Evolutionary conservation across 2,888 invertebrate species (phyloP), one percentile per base, ranked within the genome.

Genomic region (Scaptomyza cyrtandrae): DNA sequence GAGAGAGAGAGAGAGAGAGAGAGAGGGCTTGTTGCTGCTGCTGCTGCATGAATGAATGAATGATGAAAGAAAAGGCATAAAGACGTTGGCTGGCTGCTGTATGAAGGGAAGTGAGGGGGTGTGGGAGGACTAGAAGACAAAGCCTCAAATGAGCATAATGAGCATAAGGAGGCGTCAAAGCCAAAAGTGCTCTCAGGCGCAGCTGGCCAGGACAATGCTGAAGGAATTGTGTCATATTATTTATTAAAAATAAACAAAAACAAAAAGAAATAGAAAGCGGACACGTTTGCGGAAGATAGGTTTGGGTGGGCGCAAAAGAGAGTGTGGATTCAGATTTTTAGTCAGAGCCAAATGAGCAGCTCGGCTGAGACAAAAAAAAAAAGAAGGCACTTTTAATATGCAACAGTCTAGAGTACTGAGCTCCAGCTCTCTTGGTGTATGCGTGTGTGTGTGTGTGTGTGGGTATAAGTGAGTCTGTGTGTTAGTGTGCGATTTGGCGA

Each of bases 71-170:
- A 86, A 85, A 68, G 71, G 65, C 87, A 65, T 63, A 69, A 81
- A 85, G 71, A 81, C 53, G 80, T 65, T 71, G 41, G 55, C 54
- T 65, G 65, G 50, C 65, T 41, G 56, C 65, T 61, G 57, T 41
- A 50, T 59, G 68, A 11, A 41, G 33, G 29, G 29, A 14, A 37
- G 29, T 1, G 11, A 1, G 6, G 33, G 31, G 33, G 43, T 13
- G 16, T 24, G 39, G 19, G 19, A 41, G 62, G 27, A 14, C 72
- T 64, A 64, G 63, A 81, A 82, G 80, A 85, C 88, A 87, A 89
- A 87, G 88, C 86, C 82, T 77, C 79, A 77, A 85, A 89, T 89
- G 89, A 85, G 89, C 88, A 87, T 87, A 85, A 85, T 87, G 86
- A 89, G 81, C 83, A 86, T 82, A 86, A 88, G 88, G 68, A 83